Evolutionary conservation across 2,113 vertebrate genomes (phyloP).

Genomic region (Rafetus swinhoei): DNA sequence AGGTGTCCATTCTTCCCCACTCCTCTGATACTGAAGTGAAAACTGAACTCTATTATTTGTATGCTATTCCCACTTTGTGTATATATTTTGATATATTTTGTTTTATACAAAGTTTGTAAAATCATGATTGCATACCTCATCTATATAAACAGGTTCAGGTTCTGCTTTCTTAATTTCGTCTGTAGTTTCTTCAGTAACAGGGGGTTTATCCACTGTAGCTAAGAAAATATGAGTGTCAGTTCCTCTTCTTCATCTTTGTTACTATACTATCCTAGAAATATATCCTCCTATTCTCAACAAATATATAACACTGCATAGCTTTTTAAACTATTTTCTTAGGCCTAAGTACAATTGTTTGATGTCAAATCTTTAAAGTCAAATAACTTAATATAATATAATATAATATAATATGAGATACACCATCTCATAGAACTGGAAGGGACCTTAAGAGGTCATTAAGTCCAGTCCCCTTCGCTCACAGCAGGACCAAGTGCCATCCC

Average conservation of each 20-base stretch:
- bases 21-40: not conserved
- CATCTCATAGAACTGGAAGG: too few species aligned
- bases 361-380: not conserved
- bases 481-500: too few species aligned
- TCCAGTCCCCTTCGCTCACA: too few species aligned
- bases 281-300: not conserved
- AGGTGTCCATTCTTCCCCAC: not conserved
- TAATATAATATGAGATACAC: too few species aligned
- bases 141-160: conserved; percentile 92
- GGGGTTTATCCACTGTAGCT: conserved; percentile 81
- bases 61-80: not conserved
- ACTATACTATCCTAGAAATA: not conserved
- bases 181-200: conserved; percentile 78
- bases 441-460: too few species aligned
- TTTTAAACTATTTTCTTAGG: not conserved
- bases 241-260: not conserved
- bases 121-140: conserved; percentile 86
- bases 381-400: not conserved
- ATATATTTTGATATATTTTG: not conserved
- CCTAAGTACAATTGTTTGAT: not conserved
- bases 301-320: not conserved
- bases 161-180: conserved; percentile 84
- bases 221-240: conserved; percentile 55
- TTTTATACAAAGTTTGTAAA: not conserved
- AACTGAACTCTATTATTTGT: not conserved